Percentiles rank a stretch among this genome's conserved stretches.
phyloP scores from a whole-genome alignment of 2,113 vertebrate genomes.

The Pipra filicauda region DNA sequence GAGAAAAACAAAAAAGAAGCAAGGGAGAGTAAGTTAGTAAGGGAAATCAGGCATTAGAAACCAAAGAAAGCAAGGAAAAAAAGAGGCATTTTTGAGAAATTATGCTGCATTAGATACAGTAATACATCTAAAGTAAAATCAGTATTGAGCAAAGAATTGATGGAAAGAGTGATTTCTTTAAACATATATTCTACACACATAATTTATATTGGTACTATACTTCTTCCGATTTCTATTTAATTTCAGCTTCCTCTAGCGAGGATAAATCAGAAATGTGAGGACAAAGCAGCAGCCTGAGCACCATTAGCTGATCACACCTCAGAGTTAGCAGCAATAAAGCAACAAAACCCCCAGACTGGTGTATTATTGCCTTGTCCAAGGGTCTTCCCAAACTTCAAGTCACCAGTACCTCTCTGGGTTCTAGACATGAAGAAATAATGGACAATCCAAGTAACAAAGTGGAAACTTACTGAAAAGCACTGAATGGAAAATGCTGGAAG shows the following conservation, averaged over 20 bases:
- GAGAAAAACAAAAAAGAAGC: constrained; percentile 64
- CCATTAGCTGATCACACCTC: neutral
- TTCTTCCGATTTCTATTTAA: neutral
- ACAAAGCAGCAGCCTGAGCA: neutral
- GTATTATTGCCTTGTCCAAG: neutral
- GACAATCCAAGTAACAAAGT: neutral
- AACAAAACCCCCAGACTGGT: neutral
- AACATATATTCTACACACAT: neutral
- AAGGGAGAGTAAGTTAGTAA: constrained; percentile 72
- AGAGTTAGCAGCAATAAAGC: neutral
- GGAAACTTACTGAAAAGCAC: neutral
- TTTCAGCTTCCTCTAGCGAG: neutral
- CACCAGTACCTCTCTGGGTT: neutral
- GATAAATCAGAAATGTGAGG: neutral
- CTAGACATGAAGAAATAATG: neutral
- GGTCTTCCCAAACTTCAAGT: neutral
- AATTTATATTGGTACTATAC: neutral
- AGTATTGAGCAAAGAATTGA: neutral
- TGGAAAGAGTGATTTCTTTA: neutral
- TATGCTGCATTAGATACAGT: neutral
- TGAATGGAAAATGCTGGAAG: neutral
- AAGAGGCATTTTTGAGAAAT: neutral
- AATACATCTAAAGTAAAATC: neutral
- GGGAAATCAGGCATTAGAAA: constrained; percentile 27
- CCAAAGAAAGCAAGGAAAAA: constrained; percentile 17